phyloP scores from a whole-genome alignment of 2,888 invertebrate species.

The Rhingia campestris region DNA sequence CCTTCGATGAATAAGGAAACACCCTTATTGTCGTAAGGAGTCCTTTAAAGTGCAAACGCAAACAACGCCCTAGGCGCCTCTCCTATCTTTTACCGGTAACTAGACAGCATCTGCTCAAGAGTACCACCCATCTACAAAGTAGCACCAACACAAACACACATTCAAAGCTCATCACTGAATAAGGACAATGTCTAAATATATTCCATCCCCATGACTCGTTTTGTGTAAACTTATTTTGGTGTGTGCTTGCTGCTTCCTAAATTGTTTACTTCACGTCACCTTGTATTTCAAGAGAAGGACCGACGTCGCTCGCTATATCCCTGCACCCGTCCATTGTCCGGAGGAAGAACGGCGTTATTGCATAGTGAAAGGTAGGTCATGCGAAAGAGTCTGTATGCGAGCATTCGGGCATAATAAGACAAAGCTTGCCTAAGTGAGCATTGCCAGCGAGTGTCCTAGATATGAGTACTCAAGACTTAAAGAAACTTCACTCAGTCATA shows the following conservation, averaged over 20 bases:
- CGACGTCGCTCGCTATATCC: neutral
- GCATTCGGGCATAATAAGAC: constrained; percentile 48
- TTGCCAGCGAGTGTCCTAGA: neutral
- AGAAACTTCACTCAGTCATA: neutral
- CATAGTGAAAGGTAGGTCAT: constrained; percentile 23
- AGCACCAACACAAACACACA: neutral
- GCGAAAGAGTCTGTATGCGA: constrained; percentile 8
- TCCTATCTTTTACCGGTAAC: neutral
- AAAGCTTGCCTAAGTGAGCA: neutral
- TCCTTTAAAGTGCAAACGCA: constrained; percentile 19
- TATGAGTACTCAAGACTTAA: too few species aligned
- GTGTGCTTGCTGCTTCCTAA: constrained; percentile 13
- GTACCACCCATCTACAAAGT: neutral
- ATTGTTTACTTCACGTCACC: constrained; percentile 38
- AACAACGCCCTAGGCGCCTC: neutral
- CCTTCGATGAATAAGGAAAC: neutral
- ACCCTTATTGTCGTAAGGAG: neutral
- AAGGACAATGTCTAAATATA: constrained; percentile 18
- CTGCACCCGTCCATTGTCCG: neutral
- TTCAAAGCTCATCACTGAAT: neutral
- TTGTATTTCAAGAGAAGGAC: constrained; percentile 13
- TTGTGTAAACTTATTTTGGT: constrained; percentile 11
- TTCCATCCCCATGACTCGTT: neutral
- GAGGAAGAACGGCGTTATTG: neutral
- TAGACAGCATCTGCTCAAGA: constrained; percentile 2